phyloP scores from a whole-genome alignment of 1,140 invertebrate genomes.

The Conopomorpha cramerella region DNA sequence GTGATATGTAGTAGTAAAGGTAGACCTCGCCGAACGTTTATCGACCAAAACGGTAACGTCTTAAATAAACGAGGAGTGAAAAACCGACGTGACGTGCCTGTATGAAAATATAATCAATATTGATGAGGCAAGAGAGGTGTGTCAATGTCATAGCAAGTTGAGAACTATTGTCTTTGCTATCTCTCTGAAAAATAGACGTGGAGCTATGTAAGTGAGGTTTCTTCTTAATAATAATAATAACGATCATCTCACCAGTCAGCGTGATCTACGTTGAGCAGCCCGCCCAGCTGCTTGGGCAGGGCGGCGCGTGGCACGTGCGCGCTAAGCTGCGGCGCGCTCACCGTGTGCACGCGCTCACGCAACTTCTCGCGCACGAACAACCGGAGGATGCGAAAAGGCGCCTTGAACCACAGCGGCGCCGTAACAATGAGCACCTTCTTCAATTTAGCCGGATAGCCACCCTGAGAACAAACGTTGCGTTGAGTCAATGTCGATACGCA shows the following conservation, averaged over 20 bases:
- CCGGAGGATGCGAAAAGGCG: constrained; percentile 94
- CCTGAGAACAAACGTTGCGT: constrained; percentile 63
- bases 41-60: too few species aligned
- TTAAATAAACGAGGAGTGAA: too few species aligned
- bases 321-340: constrained; percentile 82
- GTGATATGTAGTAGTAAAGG: too few species aligned
- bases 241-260: constrained; percentile 81
- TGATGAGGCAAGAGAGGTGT: too few species aligned
- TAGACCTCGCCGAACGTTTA: too few species aligned
- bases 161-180: constrained; percentile 40
- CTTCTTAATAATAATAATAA: too few species aligned
- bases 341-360: constrained; percentile 92
- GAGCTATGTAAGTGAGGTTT: too few species aligned
- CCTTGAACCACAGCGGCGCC: constrained; percentile 97
- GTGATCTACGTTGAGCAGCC: constrained; percentile 85
- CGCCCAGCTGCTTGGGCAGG: constrained; percentile 85
- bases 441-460: constrained; percentile 94
- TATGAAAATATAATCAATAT: too few species aligned
- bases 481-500: too few species aligned
- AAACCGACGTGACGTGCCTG: too few species aligned
- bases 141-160: too few species aligned
- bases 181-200: too few species aligned
- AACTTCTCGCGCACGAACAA: constrained; percentile 96
- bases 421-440: constrained; percentile 98
- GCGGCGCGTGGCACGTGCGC: constrained; percentile 81